A percentile compares a stretch with the other conserved stretches of the same genome.
These are phyloP conservation scores for Ceyx cyanopectus DNA, from an alignment of 2,113 vertebrate species.

Conservation along the genomic window DNA sequence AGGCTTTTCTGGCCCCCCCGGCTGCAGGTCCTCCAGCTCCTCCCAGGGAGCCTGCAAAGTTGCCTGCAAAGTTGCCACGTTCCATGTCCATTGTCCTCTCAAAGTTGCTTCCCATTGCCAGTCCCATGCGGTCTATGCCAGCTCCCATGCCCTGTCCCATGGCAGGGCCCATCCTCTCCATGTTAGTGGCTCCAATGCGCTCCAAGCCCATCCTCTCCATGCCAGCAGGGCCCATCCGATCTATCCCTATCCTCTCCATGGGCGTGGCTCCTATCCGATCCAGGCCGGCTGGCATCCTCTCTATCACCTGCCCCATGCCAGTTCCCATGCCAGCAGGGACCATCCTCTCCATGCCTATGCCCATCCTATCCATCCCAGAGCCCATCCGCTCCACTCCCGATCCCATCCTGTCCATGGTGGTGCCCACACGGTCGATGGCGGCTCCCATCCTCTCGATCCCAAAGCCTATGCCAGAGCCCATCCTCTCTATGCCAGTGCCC, in stretches of 20 bases:
- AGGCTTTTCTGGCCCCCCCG: conserved; percentile 91
- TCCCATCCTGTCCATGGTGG: conserved; percentile 84
- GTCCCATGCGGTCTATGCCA: conserved; percentile 92
- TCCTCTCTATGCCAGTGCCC: conserved; percentile 87
- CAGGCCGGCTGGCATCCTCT: conserved; percentile 88
- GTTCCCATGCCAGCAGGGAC: conserved; percentile 87
- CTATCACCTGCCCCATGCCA: conserved; percentile 89
- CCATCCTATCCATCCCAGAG: conserved; percentile 85
- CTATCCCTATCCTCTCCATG: conserved; percentile 90
- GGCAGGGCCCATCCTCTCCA: conserved; percentile 90
- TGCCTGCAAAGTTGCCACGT: conserved; percentile 89
- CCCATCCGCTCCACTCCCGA: conserved; percentile 86
- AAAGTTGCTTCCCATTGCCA: conserved; percentile 87
- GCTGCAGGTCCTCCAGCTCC: conserved; percentile 86
- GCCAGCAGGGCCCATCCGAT: conserved; percentile 87
- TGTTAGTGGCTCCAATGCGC: conserved; percentile 84
- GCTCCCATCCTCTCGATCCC: conserved; percentile 91
- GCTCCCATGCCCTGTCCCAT: conserved; percentile 86
- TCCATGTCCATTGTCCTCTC: conserved; percentile 91
- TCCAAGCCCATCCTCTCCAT: conserved; percentile 91
- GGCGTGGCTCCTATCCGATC: conserved; percentile 89
- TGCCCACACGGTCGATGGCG: conserved; percentile 87
- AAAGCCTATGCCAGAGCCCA: conserved; percentile 89
- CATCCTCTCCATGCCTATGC: conserved; percentile 89
- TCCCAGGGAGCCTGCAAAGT: conserved; percentile 85